phyloP scores from a whole-genome alignment of 2,797 vertebrate genomes.

The Rhynchotus rufescens region DNA sequence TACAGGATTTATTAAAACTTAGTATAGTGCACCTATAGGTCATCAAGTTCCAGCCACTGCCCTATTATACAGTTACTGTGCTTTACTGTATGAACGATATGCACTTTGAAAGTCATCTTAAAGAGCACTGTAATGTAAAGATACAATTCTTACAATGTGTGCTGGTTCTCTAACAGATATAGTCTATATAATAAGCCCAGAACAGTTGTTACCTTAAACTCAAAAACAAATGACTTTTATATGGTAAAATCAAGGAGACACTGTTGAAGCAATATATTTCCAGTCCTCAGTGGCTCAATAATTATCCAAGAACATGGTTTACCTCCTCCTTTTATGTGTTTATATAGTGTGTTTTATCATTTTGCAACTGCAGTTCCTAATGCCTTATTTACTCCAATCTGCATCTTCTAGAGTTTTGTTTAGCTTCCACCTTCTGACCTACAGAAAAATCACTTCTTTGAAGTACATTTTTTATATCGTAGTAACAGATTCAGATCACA shows the following conservation, averaged over 20 bases:
- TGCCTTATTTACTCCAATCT: neutral
- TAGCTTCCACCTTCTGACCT: neutral
- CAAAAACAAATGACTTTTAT: neutral
- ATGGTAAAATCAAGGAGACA: neutral
- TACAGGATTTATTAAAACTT: conserved; percentile 52
- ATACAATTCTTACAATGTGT: neutral
- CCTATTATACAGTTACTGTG: neutral
- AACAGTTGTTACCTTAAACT: conserved; percentile 27
- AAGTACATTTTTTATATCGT: conserved; percentile 20
- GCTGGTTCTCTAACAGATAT: conserved; percentile 11
- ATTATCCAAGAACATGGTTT: neutral
- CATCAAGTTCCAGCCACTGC: neutral
- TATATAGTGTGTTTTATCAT: neutral
- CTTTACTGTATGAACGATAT: neutral
- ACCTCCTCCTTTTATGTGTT: neutral
- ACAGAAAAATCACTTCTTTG: neutral
- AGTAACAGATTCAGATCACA: conserved; percentile 11
- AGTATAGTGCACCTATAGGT: neutral
- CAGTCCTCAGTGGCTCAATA: neutral
- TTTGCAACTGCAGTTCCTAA: neutral
- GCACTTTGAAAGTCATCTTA: neutral
- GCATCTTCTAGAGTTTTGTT: neutral
- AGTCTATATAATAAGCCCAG: neutral
- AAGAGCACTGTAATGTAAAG: neutral
- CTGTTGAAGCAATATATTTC: neutral